Evolutionary conservation across 2,888 invertebrate genomes (phyloP), one percentile per base, ranked within the genome.

Genomic region (Cantharis flavilabris): DNA sequence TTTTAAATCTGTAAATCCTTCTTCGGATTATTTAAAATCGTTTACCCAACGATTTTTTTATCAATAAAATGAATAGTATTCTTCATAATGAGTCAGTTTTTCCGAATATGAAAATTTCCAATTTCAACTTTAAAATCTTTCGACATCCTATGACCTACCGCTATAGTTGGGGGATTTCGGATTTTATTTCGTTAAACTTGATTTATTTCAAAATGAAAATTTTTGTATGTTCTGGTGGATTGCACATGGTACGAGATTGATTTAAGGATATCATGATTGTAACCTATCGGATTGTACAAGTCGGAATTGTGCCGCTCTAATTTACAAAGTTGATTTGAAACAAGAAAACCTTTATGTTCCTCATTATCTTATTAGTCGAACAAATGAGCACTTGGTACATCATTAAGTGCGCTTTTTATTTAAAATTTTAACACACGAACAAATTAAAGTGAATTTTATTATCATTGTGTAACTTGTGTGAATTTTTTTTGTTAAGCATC

Each of bases 391-490:
- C 49, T 49, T 49, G 49, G 49, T 49, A 49, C 49, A 49, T 49
- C 49, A 49, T 49, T 49, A 49, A 49, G 49, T 49, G 49, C 49
- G 49, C 49, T 64, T 64, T 64, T 64, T 64, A 64, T 64, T 64
- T 20, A 64, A 18, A 18, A 64, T 76, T 76, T 76, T 76, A 67
- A 33, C 63, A 62, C 76, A 62, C 69, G 76, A 62, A 70, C 72
- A 73, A 76, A 76, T 76, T 76, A 73, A 73, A 63, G 76, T 65
- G 30, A 64, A 76, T 72, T 72, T 72, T 75, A 75, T 75, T 75
- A 75, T 75, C 76, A 70, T 73, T 76, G 76, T 70, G 76, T 62
- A 76, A 76, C 70, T 16, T 73, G 73, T 76, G 76, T 73, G 76
- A 73, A 73, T 67, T 76, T 62, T 73, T 69, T 70, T 76, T 73